A percentile compares a stretch with the other conserved stretches of the same genome.
Evolutionary conservation across 2,888 invertebrate species (phyloP).

Genomic region (Nomada fabriciana): DNA sequence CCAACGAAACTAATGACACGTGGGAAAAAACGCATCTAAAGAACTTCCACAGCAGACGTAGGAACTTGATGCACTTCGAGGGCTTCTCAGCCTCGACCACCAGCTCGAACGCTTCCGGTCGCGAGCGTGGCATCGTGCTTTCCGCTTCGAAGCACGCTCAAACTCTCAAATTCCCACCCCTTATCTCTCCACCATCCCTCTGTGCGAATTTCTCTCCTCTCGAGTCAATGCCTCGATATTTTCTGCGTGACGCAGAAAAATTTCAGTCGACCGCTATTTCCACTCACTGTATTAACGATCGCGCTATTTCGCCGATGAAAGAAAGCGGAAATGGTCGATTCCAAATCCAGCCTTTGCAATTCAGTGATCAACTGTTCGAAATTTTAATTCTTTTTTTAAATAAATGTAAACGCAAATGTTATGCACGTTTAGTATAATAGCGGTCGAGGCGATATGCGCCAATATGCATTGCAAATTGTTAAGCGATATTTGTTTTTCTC

Average conservation of each 20-base stretch:
- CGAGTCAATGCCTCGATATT: background rate
- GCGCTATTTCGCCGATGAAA: background rate
- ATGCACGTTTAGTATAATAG: background rate
- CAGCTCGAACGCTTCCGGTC: slow-evolving; percentile 65
- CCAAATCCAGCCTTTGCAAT: background rate
- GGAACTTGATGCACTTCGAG: slow-evolving; percentile 77
- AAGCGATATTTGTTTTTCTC: background rate
- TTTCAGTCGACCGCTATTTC: background rate
- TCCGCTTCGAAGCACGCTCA: background rate
- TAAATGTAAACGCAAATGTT: background rate
- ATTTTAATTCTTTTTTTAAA: background rate
- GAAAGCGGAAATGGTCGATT: background rate
- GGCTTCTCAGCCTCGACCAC: slow-evolving; percentile 73
- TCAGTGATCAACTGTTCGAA: background rate
- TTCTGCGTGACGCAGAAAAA: too few relatives aligned
- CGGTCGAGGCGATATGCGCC: background rate
- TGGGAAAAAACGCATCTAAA: slow-evolving; percentile 92
- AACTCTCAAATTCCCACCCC: background rate
- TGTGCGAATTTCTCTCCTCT: background rate
- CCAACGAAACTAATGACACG: slow-evolving; percentile 93
- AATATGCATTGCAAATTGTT: background rate
- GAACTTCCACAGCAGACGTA: slow-evolving; percentile 80
- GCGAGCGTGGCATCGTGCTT: slow-evolving; percentile 60
- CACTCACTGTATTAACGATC: background rate
- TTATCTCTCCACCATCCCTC: background rate